phyloP scores from a whole-genome alignment of 2,113 vertebrate genomes.

The Lasiurus borealis region DNA sequence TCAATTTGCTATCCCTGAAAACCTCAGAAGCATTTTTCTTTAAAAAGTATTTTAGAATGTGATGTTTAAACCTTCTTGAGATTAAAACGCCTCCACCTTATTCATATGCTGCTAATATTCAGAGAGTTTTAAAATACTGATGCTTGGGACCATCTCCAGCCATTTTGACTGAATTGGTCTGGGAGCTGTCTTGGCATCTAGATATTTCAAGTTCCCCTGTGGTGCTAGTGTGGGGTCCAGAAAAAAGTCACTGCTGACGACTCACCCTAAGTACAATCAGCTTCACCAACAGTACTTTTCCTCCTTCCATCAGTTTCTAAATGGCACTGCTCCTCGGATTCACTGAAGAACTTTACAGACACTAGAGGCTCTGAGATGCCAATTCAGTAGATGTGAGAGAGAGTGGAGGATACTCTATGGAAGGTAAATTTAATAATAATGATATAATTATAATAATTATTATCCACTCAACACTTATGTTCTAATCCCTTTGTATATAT shows the following conservation, averaged over 20 bases:
- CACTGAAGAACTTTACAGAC: not conserved
- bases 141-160: not conserved
- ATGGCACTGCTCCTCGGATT: not conserved
- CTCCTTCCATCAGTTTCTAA: not conserved
- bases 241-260: not conserved
- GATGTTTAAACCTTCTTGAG: slow-evolving; percentile 63
- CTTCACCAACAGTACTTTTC: not conserved
- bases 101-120: not conserved
- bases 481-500: not conserved
- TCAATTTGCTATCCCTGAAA: slow-evolving; percentile 77
- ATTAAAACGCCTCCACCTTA: not conserved
- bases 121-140: not conserved
- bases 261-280: not conserved
- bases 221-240: not conserved
- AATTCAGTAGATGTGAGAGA: not conserved
- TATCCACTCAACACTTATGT: not conserved
- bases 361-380: not conserved
- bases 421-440: slow-evolving; percentile 12
- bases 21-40: slow-evolving; percentile 62
- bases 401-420: not conserved
- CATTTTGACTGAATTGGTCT: not conserved
- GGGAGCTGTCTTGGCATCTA: not conserved
- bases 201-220: not conserved
- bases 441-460: not conserved
- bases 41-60: not conserved